phyloP scores from a whole-genome alignment of 2,797 vertebrate genomes.

The Falco concolor region DNA sequence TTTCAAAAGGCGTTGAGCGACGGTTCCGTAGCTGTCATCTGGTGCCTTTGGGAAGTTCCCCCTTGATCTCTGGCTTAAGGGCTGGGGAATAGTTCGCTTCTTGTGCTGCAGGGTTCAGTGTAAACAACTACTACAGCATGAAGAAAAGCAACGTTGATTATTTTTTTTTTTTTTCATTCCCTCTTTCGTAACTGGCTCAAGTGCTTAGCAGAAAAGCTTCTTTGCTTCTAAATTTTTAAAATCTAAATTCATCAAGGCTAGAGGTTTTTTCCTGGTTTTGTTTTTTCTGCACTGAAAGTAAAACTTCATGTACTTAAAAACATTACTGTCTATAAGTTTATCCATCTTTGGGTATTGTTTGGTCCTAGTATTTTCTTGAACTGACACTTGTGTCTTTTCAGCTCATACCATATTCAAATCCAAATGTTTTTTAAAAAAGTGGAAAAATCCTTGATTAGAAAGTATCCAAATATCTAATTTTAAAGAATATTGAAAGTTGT shows the following conservation, averaged over 20 bases:
- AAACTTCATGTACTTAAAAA: constrained; percentile 39
- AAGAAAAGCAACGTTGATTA: neutral
- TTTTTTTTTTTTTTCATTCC: neutral
- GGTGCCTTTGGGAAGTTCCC: neutral
- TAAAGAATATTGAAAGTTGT: constrained; percentile 55
- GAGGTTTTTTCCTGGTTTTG: neutral
- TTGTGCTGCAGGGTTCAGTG: neutral
- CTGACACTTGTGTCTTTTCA: constrained; percentile 62
- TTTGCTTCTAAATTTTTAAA: neutral
- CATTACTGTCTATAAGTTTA: constrained; percentile 60
- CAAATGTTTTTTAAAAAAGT: constrained; percentile 57
- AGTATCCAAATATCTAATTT: constrained; percentile 43
- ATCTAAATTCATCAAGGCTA: constrained; percentile 3
- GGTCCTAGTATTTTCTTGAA: constrained; percentile 66
- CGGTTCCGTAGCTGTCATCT: neutral
- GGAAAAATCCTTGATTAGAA: constrained; percentile 59
- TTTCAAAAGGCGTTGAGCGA: neutral
- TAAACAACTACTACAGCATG: neutral
- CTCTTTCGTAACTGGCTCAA: constrained; percentile 1
- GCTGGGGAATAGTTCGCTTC: constrained; percentile 11
- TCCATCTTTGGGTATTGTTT: constrained; percentile 62
- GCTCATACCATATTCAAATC: constrained; percentile 63
- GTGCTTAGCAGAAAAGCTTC: constrained; percentile 49
- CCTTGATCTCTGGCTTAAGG: neutral
- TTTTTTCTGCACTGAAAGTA: constrained; percentile 51